Evolutionary conservation across 2,888 invertebrate genomes (phyloP).

Genomic region (Yponomeuta malinellus): DNA sequence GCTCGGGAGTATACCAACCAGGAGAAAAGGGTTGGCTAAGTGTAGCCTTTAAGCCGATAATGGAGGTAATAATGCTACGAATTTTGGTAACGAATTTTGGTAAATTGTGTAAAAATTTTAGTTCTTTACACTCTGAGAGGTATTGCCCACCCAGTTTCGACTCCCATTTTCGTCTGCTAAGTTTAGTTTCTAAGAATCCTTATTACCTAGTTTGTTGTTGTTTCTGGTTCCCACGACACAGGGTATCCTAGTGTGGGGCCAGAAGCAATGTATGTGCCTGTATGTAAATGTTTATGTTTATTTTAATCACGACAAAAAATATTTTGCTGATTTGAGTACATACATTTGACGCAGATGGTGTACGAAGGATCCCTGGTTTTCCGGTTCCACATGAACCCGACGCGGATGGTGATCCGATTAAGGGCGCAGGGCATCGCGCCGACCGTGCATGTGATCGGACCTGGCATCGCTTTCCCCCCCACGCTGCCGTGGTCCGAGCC

Average conservation of each 20-base stretch:
- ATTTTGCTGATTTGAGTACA: no score
- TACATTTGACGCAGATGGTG: constrained; percentile 39
- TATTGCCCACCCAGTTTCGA: no score
- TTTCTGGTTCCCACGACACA: no score
- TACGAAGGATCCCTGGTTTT: constrained; percentile 60
- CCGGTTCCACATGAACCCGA: constrained; percentile 69
- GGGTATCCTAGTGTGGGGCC: no score
- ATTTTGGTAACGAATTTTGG: not conserved
- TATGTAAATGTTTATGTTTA: no score
- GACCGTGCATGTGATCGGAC: constrained; percentile 65
- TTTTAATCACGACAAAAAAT: no score
- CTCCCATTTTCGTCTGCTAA: no score
- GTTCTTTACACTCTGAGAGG: no score
- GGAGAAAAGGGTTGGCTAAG: constrained; percentile 68
- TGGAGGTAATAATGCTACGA: constrained; percentile 39
- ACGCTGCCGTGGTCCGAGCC: constrained; percentile 78
- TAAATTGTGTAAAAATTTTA: no score
- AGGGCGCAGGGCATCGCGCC: constrained; percentile 73
- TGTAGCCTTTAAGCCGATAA: constrained; percentile 75
- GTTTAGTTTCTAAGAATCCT: no score
- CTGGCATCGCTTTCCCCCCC: constrained; percentile 75
- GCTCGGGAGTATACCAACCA: constrained; percentile 65
- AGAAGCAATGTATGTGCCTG: no score
- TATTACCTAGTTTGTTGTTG: no score
- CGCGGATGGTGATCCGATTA: constrained; percentile 59